Base-by-base conservation (phyloP, 2,888 invertebrate genomes). In the Hirtodrosophila histrioides region DNA sequence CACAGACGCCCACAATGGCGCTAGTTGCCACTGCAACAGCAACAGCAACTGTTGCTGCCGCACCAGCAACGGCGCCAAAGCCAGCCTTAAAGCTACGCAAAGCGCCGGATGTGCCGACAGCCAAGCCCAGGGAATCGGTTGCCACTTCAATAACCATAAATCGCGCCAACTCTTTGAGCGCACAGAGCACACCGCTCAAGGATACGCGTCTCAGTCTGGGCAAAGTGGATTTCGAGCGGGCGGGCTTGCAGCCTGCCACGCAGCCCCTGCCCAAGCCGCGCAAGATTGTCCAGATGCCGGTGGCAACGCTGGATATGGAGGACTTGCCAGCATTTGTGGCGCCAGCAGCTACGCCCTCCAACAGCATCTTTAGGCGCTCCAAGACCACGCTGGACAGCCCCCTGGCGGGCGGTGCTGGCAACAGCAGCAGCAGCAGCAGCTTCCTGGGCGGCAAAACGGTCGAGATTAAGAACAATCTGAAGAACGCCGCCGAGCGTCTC, bases 391-490 rank as follows among this genome's bases (percentile, higher is more conserved):
- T 91, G 56, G 91, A 91, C 10, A 35, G 76, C 23, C 50, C 71
- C 0, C 29, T 69, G 6, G 17, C 17, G 17, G 12, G 40, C 3
- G 51, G 56, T 0, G 12, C 9, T 7, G 31, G 49, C 17, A 36
- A 27, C 5, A 27, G 35, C 50, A 67, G 73, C 33, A 53, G 39
- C 17, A 17, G 55, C 46, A 17, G 76, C 27, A 75, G 88, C 48
- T 88, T 81, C 43, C 71, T 90, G 17, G 73, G 86, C 10, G 89
- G 88, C 8, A 90, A 90, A 35, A 91, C 90, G 0, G 88, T 89
- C 12, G 91, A 91, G 74, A 81, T 91, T 3, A 91, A 91, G 75
- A 91, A 91, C 57, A 91, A 91, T 80, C 62, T 91, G 0, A 92
- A 90, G 63, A 92, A 91, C 72, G 91, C 90, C 45, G 92, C 91